A percentile compares a stretch with the other conserved stretches of the same genome.
These are phyloP conservation scores for Lissonota sp. DNA, from an alignment of 2,888 invertebrate species.

Conservation along the genomic window DNA sequence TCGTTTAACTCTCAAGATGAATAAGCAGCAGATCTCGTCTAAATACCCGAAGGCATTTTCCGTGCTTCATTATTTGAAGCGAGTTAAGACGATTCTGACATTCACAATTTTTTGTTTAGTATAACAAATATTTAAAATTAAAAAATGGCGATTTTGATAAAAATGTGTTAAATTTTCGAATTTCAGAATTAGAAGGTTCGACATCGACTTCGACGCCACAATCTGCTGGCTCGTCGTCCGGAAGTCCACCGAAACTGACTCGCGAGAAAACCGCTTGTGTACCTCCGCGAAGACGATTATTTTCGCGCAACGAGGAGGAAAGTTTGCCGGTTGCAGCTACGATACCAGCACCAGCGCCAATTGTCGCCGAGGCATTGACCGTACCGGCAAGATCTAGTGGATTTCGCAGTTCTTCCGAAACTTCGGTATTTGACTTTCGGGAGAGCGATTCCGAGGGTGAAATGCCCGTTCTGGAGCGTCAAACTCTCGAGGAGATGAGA, in stretches of 20 bases:
- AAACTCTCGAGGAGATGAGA: conserved; percentile 88
- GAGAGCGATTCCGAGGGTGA: conserved; percentile 88
- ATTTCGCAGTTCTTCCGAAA: conserved; percentile 86
- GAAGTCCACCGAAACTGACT: conserved; percentile 84
- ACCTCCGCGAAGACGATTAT: conserved; percentile 85
- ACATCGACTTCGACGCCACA: conserved; percentile 80
- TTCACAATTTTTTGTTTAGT: no score
- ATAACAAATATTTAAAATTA: no score
- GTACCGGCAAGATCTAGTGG: conserved; percentile 84
- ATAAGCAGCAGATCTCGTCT: no score
- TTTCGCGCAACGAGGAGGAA: conserved; percentile 87
- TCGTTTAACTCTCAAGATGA: no score
- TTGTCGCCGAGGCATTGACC: conserved; percentile 71
- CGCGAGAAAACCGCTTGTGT: conserved; percentile 82
- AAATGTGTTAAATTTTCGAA: neutral
- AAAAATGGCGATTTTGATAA: no score
- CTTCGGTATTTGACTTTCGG: conserved; percentile 88
- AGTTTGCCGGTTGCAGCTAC: conserved; percentile 70
- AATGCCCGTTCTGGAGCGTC: conserved; percentile 87
- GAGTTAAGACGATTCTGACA: no score
- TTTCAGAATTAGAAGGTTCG: conserved; percentile 68
- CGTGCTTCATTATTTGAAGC: no score
- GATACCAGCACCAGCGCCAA: conserved; percentile 76
- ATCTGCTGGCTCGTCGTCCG: conserved; percentile 77
- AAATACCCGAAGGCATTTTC: no score